Percentiles rank a stretch among this genome's conserved stretches.
phyloP scores from a whole-genome alignment of 2,113 vertebrate genomes.

The Notarius lentiginosus region DNA sequence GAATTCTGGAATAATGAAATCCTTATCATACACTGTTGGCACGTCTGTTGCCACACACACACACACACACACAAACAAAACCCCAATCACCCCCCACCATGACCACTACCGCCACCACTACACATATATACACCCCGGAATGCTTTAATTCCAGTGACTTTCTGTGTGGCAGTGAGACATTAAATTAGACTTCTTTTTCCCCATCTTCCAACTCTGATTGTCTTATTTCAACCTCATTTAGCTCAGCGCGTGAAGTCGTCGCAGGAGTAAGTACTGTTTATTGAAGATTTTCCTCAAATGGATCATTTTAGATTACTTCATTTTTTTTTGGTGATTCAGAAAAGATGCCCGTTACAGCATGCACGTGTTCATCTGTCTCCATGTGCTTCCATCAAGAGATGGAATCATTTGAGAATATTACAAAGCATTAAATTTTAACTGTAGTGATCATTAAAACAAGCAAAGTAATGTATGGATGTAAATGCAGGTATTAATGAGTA shows the following conservation, averaged over 20 bases:
- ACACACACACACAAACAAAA: not conserved
- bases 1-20: not conserved
- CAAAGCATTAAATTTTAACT: not conserved
- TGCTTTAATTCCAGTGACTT: not conserved
- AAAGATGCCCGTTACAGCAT: not conserved
- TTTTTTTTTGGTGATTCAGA: not conserved
- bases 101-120: not conserved
- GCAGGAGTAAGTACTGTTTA: not conserved
- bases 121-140: not conserved
- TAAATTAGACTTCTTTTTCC: conserved; percentile 19
- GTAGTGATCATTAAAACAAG: not conserved
- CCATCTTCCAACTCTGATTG: not conserved
- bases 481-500: not conserved
- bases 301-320: not conserved
- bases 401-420: not conserved
- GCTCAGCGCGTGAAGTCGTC: not conserved
- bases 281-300: not conserved
- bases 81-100: too few relatives aligned
- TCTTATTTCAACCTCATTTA: conserved; percentile 15
- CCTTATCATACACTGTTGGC: not conserved
- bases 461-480: not conserved
- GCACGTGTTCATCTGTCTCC: not conserved
- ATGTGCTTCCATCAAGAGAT: not conserved
- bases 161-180: not conserved
- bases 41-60: not conserved